These are phyloP conservation scores for Pseudomyrmex cubaensis DNA, from an alignment of 1,140 invertebrate species.

Conservation along the genomic window DNA sequence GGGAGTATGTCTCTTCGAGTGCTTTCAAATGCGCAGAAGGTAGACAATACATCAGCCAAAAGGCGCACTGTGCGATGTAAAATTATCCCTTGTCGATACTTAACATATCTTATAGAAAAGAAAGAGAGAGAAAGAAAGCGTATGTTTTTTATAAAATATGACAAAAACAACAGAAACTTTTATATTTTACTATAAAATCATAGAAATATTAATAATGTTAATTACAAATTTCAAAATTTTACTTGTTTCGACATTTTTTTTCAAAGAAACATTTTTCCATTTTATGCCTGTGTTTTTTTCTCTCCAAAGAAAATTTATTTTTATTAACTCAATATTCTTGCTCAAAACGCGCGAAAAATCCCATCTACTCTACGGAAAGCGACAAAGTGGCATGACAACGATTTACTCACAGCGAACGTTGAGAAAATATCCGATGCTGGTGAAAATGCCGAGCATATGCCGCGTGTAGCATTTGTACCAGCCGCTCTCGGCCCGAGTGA, in stretches of 20 bases:
- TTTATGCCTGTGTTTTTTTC: not conserved
- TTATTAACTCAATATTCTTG: constrained; percentile 28
- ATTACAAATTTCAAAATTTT: too few species aligned
- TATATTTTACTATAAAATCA: too few species aligned
- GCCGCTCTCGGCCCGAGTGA: constrained; percentile 91
- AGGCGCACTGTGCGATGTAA: not conserved
- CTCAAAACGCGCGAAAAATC: constrained; percentile 12
- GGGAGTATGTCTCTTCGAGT: constrained; percentile 56
- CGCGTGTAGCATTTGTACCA: constrained; percentile 96
- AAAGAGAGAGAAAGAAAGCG: too few species aligned
- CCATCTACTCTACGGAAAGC: constrained; percentile 29
- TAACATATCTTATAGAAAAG: not conserved
- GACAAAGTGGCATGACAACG: constrained; percentile 60
- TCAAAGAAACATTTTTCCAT: too few species aligned
- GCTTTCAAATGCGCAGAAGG: constrained; percentile 43
- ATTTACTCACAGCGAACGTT: constrained; percentile 93
- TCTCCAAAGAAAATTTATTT: constrained; percentile 1
- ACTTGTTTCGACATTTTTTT: too few species aligned
- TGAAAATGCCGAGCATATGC: constrained; percentile 93
- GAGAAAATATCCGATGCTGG: constrained; percentile 95
- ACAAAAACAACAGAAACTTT: too few species aligned
- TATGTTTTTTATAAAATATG: too few species aligned
- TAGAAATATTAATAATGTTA: too few species aligned
- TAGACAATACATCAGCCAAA: constrained; percentile 49
- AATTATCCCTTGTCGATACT: constrained; percentile 12